phyloP scores from a whole-genome alignment of 2,888 invertebrate genomes.

The Apotomis capreana region DNA sequence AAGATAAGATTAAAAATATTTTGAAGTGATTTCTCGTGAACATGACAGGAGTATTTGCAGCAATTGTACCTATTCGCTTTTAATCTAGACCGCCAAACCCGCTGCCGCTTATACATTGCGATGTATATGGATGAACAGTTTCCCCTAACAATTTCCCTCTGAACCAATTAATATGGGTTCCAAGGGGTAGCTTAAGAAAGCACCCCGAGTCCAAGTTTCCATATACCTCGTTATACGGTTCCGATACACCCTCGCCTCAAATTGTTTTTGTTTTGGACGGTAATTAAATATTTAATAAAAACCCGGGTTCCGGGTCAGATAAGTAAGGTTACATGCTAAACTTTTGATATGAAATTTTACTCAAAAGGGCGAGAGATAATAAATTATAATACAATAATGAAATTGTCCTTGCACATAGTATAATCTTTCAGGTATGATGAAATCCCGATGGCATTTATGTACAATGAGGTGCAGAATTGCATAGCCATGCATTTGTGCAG shows the following conservation, averaged over 20 bases:
- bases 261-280: constrained; percentile 35
- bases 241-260: constrained; percentile 25
- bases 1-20: too few relatives aligned
- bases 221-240: constrained; percentile 33
- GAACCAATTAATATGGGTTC: constrained; percentile 63
- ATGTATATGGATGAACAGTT: constrained; percentile 43
- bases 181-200: constrained; percentile 53
- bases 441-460: too few relatives aligned
- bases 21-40: too few relatives aligned
- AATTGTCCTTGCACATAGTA: too few relatives aligned
- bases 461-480: too few relatives aligned
- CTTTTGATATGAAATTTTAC: neutral
- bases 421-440: too few relatives aligned
- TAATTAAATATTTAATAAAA: constrained; percentile 41
- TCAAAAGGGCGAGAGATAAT: neutral
- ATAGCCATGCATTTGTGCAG: too few relatives aligned
- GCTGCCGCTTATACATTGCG: constrained; percentile 42
- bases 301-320: neutral
- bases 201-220: constrained; percentile 48
- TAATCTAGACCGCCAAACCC: neutral
- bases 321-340: neutral
- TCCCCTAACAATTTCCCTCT: constrained; percentile 53
- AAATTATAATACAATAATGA: neutral
- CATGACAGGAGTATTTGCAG: too few relatives aligned
- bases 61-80: neutral